Evolutionary conservation across 2,888 invertebrate genomes (phyloP).

Genomic region (Dynastes hyllus): DNA sequence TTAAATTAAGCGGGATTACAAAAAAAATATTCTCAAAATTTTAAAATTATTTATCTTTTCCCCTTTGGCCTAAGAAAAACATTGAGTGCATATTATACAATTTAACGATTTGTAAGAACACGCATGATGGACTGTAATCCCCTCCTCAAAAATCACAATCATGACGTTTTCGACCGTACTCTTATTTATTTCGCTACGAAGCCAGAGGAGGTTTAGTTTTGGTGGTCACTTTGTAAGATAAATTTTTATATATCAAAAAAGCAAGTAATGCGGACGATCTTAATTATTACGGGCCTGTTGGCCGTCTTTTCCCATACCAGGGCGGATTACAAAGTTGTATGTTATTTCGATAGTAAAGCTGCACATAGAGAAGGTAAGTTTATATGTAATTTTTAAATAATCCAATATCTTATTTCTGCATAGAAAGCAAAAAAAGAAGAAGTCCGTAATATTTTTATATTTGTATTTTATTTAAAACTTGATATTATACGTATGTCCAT

Average conservation of each 20-base stretch:
- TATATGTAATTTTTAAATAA: constrained; percentile 10
- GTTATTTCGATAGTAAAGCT: constrained; percentile 83
- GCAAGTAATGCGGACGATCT: constrained; percentile 33
- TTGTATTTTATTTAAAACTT: no score
- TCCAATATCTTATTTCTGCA: not conserved
- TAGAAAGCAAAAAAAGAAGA: no score
- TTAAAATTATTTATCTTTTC: no score
- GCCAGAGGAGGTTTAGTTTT: constrained; percentile 27
- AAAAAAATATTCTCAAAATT: no score
- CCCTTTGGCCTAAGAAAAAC: no score
- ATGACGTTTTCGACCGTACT: constrained; percentile 35
- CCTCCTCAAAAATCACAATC: not conserved
- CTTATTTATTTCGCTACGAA: constrained; percentile 39
- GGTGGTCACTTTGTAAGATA: constrained; percentile 20
- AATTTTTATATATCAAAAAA: constrained; percentile 11
- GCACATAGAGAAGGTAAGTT: constrained; percentile 80
- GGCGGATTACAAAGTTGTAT: constrained; percentile 77
- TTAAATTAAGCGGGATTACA: no score
- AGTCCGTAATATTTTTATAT: no score
- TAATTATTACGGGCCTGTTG: constrained; percentile 55
- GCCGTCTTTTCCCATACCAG: constrained; percentile 54
- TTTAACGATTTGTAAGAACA: not conserved
- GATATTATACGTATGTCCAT: not conserved
- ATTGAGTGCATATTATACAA: no score
- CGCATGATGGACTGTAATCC: not conserved